Percentiles rank a stretch among this genome's conserved stretches.
Conservation (phyloP, 1,140 invertebrate species). For the Micrasema longulum region DNA sequence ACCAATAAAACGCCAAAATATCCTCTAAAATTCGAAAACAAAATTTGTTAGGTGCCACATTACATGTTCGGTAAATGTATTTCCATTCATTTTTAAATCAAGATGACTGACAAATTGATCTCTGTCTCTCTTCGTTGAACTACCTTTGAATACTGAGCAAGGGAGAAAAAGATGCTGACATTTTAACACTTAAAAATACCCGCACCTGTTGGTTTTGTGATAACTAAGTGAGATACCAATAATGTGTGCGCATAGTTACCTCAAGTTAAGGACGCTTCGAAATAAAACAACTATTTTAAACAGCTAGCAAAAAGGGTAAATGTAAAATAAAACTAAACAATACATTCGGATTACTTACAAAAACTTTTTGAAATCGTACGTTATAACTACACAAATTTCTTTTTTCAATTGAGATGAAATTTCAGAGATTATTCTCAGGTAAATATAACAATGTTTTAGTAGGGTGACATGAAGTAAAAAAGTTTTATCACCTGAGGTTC, state of each 20-base stretch:
- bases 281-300: neutral
- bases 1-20: conserved; percentile 53
- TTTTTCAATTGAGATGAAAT: neutral
- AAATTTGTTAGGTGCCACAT: conserved; percentile 55
- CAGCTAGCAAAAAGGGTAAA: neutral
- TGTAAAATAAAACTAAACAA: no score
- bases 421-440: conserved; percentile 14
- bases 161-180: neutral
- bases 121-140: conserved; percentile 30
- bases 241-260: conserved; percentile 48
- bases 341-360: no score
- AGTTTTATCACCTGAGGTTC: neutral
- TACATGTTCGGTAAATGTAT: conserved; percentile 52
- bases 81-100: conserved; percentile 37
- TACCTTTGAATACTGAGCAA: conserved; percentile 1
- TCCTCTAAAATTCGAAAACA: conserved; percentile 47
- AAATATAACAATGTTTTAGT: neutral
- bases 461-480: conserved; percentile 1
- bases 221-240: conserved; percentile 50
- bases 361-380: neutral
- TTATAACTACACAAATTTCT: neutral
- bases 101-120: conserved; percentile 16
- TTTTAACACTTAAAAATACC: conserved; percentile 20
- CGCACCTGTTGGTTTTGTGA: conserved; percentile 52
- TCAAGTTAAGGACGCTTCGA: conserved; percentile 2